Base-by-base conservation (phyloP, 2,113 vertebrate genomes). In the Alligator mississippiensis region DNA sequence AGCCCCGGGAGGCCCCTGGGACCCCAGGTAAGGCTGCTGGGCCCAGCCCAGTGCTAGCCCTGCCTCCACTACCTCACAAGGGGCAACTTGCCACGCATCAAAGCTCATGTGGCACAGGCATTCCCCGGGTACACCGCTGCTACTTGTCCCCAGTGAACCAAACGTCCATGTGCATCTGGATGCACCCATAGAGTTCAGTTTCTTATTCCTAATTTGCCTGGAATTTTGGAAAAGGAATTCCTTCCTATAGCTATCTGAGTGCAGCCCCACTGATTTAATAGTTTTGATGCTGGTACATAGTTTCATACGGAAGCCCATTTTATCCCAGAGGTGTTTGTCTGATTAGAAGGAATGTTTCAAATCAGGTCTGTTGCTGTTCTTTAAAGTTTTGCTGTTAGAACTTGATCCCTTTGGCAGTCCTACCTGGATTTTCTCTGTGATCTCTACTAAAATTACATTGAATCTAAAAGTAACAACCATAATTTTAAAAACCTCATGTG, bases 351-450 rank as follows among this genome's bases (percentile, higher is more conserved):
- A 79, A 94, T 70, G 77, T 80, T 92, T 87, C 85, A 87, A 82
- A 91, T 85, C 64, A 91, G 16, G 1, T 47, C 47, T 47, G 47
- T 47, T 47, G 47, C 0, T 3, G 11, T 80, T 57, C 70, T 38
- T 15, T 79, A 64, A 25, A 81, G 27, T 47, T 55, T 77, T 24
- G 11, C 57, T 84, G 15, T 30, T 82, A 75, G 38, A 95, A 24
- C 14, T 94, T 81, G 19, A 57, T 84, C 78, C 13, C 85, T 87
- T 92, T 59, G 63, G 25, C 2, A 8, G 25, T 91, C 30, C 81
- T 54, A 80, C 79, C 28, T 93, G 60, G 4, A 64, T 93, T 95
- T 90, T 25, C 89, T 88, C 90, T 34, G 47, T 84, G 12, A 82
- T 28, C 94, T 91, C 47, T 84, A 12, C 25, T 84, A 55, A 60